Conservation (phyloP, 2,113 vertebrate genomes). For the Rhegmatorhina hoffmannsi region DNA sequence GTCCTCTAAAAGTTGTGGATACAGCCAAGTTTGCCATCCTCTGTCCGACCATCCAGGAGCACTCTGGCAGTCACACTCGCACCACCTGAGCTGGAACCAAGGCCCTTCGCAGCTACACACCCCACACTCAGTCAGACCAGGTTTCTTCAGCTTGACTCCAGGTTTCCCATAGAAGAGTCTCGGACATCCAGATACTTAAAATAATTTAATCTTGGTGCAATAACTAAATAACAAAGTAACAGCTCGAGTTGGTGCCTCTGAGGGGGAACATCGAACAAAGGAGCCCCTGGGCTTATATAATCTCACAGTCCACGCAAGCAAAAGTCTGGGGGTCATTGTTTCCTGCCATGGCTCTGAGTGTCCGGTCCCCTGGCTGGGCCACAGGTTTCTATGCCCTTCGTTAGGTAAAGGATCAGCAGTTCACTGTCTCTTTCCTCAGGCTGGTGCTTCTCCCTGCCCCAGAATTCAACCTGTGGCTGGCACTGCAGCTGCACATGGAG, state of each 20-base stretch:
- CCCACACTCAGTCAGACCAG: neutral
- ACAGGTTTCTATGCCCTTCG: neutral
- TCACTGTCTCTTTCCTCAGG: neutral
- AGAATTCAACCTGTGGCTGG: neutral
- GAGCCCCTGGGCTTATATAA: neutral
- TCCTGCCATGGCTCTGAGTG: neutral
- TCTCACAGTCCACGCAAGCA: too few relatives aligned
- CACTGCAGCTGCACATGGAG: neutral
- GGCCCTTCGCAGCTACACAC: neutral
- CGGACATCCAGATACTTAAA: neutral
- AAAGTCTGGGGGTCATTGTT: neutral
- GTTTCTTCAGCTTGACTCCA: neutral
- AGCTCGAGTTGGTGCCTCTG: neutral
- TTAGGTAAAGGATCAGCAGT: neutral
- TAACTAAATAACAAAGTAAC: neutral
- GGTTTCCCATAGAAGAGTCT: neutral
- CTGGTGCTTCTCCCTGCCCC: neutral
- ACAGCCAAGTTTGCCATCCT: neutral
- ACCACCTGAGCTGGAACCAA: neutral
- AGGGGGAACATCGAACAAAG: neutral
- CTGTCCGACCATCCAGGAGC: neutral
- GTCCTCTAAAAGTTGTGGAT: accelerated
- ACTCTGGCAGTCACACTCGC: neutral
- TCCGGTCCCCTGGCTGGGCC: neutral
- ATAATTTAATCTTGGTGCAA: neutral